phyloP scores from a whole-genome alignment of 1,140 invertebrate species.

The Drosophila azteca region DNA sequence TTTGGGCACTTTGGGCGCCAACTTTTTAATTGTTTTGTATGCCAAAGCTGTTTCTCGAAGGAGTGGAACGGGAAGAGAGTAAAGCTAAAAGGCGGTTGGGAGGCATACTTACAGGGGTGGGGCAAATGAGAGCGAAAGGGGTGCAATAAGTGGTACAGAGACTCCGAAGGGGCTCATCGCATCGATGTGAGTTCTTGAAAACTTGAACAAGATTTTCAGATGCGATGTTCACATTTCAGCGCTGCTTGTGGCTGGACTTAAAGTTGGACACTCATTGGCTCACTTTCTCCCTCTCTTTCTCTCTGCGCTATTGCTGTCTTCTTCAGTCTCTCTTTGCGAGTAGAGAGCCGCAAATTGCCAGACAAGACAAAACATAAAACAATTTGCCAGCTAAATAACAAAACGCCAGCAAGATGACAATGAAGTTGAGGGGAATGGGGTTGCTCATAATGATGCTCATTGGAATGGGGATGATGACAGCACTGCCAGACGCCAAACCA shows the following conservation, averaged over 20 bases:
- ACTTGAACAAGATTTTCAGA: conserved; percentile 16
- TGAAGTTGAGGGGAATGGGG: conserved; percentile 5
- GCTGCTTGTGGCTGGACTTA: conserved; percentile 10
- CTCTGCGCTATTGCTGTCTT: not conserved
- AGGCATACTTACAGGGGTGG: not conserved
- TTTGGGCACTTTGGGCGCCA: conserved; percentile 58
- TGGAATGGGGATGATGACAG: conserved; percentile 36
- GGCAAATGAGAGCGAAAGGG: too few species aligned
- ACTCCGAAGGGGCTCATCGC: too few species aligned
- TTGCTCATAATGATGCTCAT: conserved; percentile 11
- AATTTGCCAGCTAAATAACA: conserved; percentile 75
- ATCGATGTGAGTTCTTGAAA: too few species aligned
- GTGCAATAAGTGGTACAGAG: too few species aligned
- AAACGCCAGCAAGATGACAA: conserved; percentile 64
- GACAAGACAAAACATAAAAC: conserved; percentile 72
- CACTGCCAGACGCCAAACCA: conserved; percentile 59
- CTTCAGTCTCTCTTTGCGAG: not conserved
- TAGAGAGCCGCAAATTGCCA: conserved; percentile 60
- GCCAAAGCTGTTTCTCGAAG: not conserved
- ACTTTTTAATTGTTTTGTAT: conserved; percentile 75
- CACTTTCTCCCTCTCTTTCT: not conserved
- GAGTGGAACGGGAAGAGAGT: not conserved
- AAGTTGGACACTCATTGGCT: conserved; percentile 7
- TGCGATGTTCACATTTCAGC: too few species aligned
- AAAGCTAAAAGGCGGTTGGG: not conserved